Conservation (phyloP, 2,888 invertebrate genomes). For the Hemithea aestivaria region DNA sequence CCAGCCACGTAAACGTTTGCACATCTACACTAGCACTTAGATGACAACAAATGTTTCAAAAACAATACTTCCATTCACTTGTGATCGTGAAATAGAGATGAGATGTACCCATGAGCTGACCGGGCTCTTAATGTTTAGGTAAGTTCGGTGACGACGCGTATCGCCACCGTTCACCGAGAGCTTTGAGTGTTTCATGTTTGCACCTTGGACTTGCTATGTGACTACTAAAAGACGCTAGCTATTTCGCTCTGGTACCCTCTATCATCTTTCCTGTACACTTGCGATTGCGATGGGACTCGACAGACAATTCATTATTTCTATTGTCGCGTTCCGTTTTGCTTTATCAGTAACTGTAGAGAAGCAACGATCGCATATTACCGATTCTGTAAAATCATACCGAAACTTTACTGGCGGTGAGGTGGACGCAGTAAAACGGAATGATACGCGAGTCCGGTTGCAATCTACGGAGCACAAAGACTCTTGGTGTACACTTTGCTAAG, state of each 20-base stretch:
- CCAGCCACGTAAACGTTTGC: neutral
- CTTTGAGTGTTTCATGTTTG: constrained; percentile 81
- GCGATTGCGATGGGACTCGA: constrained; percentile 74
- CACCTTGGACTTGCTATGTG: constrained; percentile 81
- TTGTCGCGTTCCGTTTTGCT: constrained; percentile 46
- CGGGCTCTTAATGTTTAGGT: constrained; percentile 49
- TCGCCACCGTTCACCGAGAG: constrained; percentile 72
- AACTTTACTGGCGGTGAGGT: constrained; percentile 14
- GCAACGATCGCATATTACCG: neutral
- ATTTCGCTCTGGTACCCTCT: constrained; percentile 77
- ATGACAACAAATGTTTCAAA: too few relatives aligned
- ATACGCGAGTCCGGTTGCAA: constrained; percentile 77
- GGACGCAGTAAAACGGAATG: constrained; percentile 46
- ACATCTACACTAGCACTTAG: too few relatives aligned
- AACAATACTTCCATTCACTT: too few relatives aligned
- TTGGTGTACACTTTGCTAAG: constrained; percentile 74
- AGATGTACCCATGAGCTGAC: constrained; percentile 29
- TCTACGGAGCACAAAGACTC: constrained; percentile 79
- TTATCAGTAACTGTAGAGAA: neutral
- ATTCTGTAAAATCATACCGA: constrained; percentile 6
- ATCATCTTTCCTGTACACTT: constrained; percentile 77
- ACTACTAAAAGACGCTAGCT: constrained; percentile 76
- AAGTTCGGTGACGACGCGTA: constrained; percentile 65
- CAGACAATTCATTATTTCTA: constrained; percentile 43
- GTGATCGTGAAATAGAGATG: too few relatives aligned